Percentiles rank a stretch among this genome's conserved stretches.
phyloP scores from a whole-genome alignment of 2,113 vertebrate species.

The Bos javanicus region DNA sequence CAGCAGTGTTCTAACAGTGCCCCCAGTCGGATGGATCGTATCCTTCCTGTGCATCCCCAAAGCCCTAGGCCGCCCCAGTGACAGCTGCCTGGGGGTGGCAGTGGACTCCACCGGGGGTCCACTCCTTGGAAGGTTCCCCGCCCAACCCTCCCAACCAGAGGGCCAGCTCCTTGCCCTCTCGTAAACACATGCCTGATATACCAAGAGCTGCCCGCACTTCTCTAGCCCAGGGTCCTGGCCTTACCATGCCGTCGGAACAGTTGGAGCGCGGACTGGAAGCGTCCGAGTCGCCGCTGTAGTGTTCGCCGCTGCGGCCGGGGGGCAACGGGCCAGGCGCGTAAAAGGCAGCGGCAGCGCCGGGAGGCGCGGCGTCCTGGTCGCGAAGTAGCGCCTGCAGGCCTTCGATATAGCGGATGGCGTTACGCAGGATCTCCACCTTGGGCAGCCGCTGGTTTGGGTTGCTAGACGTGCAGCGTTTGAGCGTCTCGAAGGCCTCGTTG shows the following conservation, averaged over 20 bases:
- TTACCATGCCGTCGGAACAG: conserved; percentile 98
- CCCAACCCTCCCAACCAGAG: background rate
- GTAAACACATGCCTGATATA: background rate
- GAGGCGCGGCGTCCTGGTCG: conserved; percentile 90
- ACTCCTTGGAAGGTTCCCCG: background rate
- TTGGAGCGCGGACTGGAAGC: conserved; percentile 96
- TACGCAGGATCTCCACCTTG: conserved; percentile 98
- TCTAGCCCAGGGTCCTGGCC: conserved; percentile 47
- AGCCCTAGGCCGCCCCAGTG: background rate
- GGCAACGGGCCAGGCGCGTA: conserved; percentile 59
- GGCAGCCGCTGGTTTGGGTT: conserved; percentile 98
- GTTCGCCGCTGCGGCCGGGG: conserved; percentile 78
- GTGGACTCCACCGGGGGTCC: background rate
- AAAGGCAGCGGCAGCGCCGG: conserved; percentile 79
- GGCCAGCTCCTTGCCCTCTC: background rate
- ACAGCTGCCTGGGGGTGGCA: background rate
- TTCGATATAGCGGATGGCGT: conserved; percentile 98
- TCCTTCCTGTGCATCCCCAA: background rate
- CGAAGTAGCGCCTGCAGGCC: conserved; percentile 95
- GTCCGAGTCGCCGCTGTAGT: conserved; percentile 95
- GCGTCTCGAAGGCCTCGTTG: conserved; percentile 97
- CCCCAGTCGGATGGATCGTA: background rate
- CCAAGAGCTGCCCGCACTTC: background rate
- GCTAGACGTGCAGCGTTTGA: conserved; percentile 95
- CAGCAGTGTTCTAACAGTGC: background rate